Evolutionary conservation across 2,888 invertebrate genomes (phyloP), one percentile per base, ranked within the genome.

Genomic region (Mechanitis messenoides): DNA sequence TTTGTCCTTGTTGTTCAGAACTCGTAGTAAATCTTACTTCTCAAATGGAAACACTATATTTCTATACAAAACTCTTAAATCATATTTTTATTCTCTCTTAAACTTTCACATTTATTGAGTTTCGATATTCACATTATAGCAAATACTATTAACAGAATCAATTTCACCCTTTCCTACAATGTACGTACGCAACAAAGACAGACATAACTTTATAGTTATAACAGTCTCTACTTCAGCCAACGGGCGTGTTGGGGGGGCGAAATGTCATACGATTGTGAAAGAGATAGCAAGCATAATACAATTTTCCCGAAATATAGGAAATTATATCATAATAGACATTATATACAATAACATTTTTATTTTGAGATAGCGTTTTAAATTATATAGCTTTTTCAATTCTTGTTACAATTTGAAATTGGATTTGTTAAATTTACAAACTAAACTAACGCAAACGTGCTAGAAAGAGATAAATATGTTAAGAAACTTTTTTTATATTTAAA

Each of bases 1-100:
- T 80, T 81, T 72, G 83, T 85, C 84, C 84, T 85, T 83, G 80
- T 82, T 84, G 66, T 79, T 74, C 64, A 59, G 38, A 42, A 50
- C 54, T 55, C 60, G 60, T 59, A 28, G 7, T 46, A 20, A 55
- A 31, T 5, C 50, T 50, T 50, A 11, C 11, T 3, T 31, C 11
- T 11, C 11, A 11, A 50, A 31, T 50, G 31, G n/a, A 28, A 31
- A 28, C 3, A 11, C 31, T 7, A 31, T 31, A 3, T 50, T 50
- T 50, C 7, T 50, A 7, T 50, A 20, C 11, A 47, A 12, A 28
- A 55, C 38, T 55, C 28, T n/a, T 31, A 60, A 47, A 38, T 46
- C 47, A 46, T 42, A 58, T 38, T 50, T 55, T 11, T 12, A 3
- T 35, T 31, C 53, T 45, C 42, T 31, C 33, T n/a, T 42, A 38